Base-by-base conservation (phyloP, 2,113 vertebrate species). In the Nerophis ophidion region DNA sequence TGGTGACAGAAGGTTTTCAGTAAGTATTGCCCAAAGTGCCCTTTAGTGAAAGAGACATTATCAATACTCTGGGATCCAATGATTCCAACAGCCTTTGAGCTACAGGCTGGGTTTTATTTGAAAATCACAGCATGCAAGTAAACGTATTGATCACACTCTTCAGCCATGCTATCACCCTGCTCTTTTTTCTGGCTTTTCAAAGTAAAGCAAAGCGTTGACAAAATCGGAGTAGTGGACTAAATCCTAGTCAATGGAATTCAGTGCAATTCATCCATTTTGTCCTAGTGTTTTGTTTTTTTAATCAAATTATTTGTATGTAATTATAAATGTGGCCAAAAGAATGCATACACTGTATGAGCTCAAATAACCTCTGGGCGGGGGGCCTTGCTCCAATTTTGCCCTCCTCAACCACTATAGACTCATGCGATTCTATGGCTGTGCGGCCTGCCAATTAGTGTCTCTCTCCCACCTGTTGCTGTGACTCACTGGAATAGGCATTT, bases 401-500 rank as follows among this genome's bases (percentile, higher is more conserved):
- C 26, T 26, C 6, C 55, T 69, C 68, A 58, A 45, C 65, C 56
- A 48, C 66, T 62, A 34, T 55, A 66, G 66, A 10, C 48, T 68
- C 70, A 34, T 35, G 46, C 46, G 4, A n/a, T 66, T 58, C 74
- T 71, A 76, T 58, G 65, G 79, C n/a, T 48, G 61, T 74, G 80
- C 48, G 15, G 48, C 10, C 65, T 79, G 75, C 72, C 84, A 90
- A 87, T 89, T 88, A 89, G 81, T 70, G 70, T 81, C 72, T 61
- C 72, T 61, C 38, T 59, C 80, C 26, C 87, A 90, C 85, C 88
- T 88, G 88, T 86, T 75, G 68, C 71, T 0, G 70, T 46, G 52
- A 83, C 83, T 88, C 82, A 87, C 81, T 70, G 66, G 71, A 52
- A 76, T 56, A 76, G 80, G 74, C 83, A 81, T 81, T 85, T 86